phyloP scores from a whole-genome alignment of 1,140 invertebrate species.

The Musca domestica region DNA sequence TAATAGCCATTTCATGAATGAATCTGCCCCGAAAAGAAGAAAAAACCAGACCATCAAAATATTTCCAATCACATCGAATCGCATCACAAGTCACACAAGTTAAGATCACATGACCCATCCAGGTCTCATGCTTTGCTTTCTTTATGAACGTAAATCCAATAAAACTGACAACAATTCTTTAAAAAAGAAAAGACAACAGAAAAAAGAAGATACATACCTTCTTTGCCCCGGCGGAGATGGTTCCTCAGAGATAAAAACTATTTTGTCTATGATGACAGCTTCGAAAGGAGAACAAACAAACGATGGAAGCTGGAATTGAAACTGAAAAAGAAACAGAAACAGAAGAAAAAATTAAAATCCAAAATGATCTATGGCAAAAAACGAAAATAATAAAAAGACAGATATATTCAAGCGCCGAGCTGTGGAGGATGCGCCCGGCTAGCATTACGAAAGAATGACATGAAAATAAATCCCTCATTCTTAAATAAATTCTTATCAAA shows the following conservation, averaged over 20 bases:
- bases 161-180: neutral
- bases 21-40: neutral
- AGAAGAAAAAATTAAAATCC: too few relatives aligned
- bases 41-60: too few relatives aligned
- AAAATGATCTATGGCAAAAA: too few relatives aligned
- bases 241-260: constrained; percentile 18
- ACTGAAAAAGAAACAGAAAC: too few relatives aligned
- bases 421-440: too few relatives aligned
- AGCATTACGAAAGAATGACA: too few relatives aligned
- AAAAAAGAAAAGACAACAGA: neutral
- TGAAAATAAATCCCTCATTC: constrained; percentile 9
- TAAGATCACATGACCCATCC: constrained; percentile 6
- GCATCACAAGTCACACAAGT: neutral
- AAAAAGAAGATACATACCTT: constrained; percentile 9
- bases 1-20: neutral
- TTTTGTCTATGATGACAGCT: constrained; percentile 21
- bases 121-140: too few relatives aligned
- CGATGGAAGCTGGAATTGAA: too few relatives aligned
- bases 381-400: too few relatives aligned
- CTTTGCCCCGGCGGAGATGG: neutral
- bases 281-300: constrained; percentile 1
- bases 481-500: constrained; percentile 16
- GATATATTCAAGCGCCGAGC: too few relatives aligned
- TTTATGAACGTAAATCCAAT: neutral
- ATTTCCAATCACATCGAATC: too few relatives aligned